These are phyloP conservation scores for Tenrec ecaudatus DNA, from an alignment of 2,113 vertebrate species.

Conservation along the genomic window DNA sequence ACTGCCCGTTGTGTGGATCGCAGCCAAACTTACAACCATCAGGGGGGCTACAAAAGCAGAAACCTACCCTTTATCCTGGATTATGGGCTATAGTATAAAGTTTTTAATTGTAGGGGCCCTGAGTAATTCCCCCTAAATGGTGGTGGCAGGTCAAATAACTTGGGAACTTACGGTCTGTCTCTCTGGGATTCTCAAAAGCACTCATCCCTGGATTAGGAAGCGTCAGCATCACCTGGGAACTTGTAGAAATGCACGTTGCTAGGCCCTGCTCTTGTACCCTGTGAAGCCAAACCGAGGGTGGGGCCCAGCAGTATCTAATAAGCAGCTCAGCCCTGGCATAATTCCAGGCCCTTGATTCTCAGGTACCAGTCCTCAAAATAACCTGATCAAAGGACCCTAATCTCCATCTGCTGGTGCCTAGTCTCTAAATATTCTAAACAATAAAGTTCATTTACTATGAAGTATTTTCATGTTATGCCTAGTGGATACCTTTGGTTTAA, in stretches of 20 bases:
- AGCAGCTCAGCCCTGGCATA: background rate
- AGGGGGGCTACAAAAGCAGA: too few relatives aligned
- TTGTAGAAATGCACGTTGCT: background rate
- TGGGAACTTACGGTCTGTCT: background rate
- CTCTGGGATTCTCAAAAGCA: constrained; percentile 4
- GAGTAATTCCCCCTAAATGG: too few relatives aligned
- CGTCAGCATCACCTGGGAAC: background rate
- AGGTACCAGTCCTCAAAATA: background rate
- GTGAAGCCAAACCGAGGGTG: background rate
- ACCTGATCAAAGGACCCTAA: background rate
- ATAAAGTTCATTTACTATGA: constrained; percentile 38
- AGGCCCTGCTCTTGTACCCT: background rate
- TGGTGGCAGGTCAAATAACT: too few relatives aligned
- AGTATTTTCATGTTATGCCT: constrained; percentile 34
- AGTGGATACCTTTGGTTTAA: constrained; percentile 10
- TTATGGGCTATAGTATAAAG: too few relatives aligned
- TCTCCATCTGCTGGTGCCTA: background rate
- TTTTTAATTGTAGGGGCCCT: too few relatives aligned
- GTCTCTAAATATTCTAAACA: constrained; percentile 33
- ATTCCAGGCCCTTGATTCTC: background rate
- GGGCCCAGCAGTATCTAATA: background rate
- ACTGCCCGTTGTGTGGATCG: too few relatives aligned
- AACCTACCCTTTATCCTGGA: too few relatives aligned
- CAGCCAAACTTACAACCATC: too few relatives aligned
- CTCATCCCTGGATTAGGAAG: background rate